Base-by-base conservation (phyloP, 2,113 vertebrate species). In the Bombycilla garrulus region DNA sequence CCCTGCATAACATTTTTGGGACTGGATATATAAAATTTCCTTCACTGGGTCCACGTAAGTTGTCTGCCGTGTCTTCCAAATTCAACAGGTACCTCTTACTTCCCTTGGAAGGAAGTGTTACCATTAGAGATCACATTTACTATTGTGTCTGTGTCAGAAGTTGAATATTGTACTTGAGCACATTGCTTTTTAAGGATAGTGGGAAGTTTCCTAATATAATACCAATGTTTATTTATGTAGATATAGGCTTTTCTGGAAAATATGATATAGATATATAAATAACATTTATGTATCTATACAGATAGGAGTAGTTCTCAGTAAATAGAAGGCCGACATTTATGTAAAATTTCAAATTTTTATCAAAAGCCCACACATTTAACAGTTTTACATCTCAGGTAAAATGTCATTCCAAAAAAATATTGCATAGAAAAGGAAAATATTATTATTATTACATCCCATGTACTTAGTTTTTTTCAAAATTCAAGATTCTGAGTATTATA, bases 381-480 rank as follows among this genome's bases (percentile, higher is more conserved):
- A 67, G 18, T 70, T 95, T 33, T 93, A 25, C 95, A 93, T 95
- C 95, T 97, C 94, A 96, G 95, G 94, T 91, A 88, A 93, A 95
- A 64, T 88, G 51, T 80, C 51, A 78, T 94, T 96, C 78, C 50
- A 45, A 48, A 83, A 81, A 64, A 90, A 61, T 31, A 72, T 36
- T 84, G 13, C 38, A 12, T 53, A 65, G 29, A 82, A 76, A 62
- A 81, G 22, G 26, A 92, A 88, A 79, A 21, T 3, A 1, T 77
- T 67, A 24, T 42, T 45, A 57, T 87, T 94, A 64, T 73, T 89
- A 42, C 26, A 72, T 80, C 60, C 50, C 48, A 42, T 23, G 9
- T 60, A 20, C 44, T 66, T 89, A 25, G 22, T 42, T 80, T 57
- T 86, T 91, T 95, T 72, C 58, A 89, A 81, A 82, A 72, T 66